Base-by-base conservation (phyloP, 2,797 vertebrate species). In the Coranthus polyacanthus region DNA sequence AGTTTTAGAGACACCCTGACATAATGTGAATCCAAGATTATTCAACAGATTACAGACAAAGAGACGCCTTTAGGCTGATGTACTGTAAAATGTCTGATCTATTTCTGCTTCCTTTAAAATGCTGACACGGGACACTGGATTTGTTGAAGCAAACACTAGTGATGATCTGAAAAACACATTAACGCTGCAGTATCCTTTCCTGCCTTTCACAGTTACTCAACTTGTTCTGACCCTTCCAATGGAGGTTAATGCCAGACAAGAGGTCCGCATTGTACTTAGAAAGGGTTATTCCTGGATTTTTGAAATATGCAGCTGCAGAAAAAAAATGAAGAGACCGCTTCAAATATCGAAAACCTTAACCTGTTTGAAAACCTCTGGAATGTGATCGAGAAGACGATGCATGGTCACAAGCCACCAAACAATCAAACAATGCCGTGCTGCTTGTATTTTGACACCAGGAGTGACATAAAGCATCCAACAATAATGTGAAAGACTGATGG, bases 111-210 rank as follows among this genome's bases (percentile, higher is more conserved):
- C 17, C 4, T 15, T 8, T 10, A 54, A 79, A 56, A 6, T 72
- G 67, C 73, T 84, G 83, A 69, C 36, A 53, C 3, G 38, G 3
- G 8, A 45, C 17, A 24, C 16, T 53, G 8, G 46, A 47, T 17
- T 52, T 17, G 13, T 8, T 60, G 17, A 58, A 72, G 51, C 45
- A 72, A 74, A 84, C 61, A 83, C 78, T 44, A 12, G 20, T 49
- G 38, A 54, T 50, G n/a, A 50, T 43, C 11, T 55, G 4, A 42
- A 12, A 66, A 77, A 77, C 18, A 13, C 8, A 57, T 49, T 29
- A n/a, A 13, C 9, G 2, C n/a, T 38, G 65, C 29, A 43, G 44
- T 20, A 29, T 1, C 70, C 54, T 59, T 77, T 44, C 21, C 37
- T 64, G 15, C 7, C 11, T 54, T 20, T 68, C 21, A 34, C 10